phyloP scores from a whole-genome alignment of 1,140 invertebrate species.

The Diachasma alloeum region DNA sequence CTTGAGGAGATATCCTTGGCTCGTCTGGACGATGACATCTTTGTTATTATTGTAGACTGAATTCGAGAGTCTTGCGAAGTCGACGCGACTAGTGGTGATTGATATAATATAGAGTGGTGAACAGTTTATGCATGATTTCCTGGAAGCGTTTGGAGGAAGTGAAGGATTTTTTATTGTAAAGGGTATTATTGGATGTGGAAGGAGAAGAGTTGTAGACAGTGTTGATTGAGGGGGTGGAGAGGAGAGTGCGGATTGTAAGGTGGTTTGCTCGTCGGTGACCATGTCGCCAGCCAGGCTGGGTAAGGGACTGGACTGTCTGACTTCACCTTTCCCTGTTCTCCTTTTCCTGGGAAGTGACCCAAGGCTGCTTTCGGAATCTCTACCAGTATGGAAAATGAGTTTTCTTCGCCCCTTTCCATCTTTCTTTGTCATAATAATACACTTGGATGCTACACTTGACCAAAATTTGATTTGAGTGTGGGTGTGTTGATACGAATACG shows the following conservation, averaged over 20 bases:
- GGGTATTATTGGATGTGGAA: background rate
- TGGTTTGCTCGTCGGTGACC: background rate
- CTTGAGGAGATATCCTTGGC: background rate
- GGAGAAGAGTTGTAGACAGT: background rate
- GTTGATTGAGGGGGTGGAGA: background rate
- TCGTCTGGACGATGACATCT: background rate
- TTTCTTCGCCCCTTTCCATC: background rate
- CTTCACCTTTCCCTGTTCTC: too few species aligned
- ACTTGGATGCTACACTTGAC: background rate
- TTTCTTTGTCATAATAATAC: background rate
- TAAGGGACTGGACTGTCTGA: too few species aligned
- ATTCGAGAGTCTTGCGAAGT: background rate
- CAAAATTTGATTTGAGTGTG: background rate
- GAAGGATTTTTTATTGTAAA: background rate
- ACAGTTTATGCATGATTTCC: background rate
- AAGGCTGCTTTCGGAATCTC: background rate
- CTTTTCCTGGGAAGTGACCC: too few species aligned
- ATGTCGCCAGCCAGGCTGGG: background rate
- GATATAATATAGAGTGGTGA: background rate
- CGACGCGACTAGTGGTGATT: background rate
- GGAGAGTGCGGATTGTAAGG: too few species aligned
- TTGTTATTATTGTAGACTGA: background rate
- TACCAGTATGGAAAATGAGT: background rate
- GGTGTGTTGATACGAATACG: too few species aligned
- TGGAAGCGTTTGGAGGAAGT: background rate